Conservation (phyloP, 2,888 invertebrate species). For the Ferrisia virgata region DNA sequence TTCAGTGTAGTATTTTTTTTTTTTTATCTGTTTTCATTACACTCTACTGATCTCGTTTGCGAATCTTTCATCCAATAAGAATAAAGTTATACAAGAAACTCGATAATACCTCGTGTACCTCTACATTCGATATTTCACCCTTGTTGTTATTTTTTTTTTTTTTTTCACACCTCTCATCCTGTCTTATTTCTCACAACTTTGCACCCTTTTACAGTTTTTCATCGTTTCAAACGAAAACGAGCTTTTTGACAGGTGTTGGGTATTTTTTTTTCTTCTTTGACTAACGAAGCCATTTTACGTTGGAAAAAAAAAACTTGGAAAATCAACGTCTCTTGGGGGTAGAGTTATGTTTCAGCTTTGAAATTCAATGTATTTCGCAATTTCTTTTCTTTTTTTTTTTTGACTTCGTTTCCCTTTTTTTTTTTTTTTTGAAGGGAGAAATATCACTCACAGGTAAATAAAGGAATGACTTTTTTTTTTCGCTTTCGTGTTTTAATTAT, state of each 20-base stretch:
- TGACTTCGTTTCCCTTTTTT: background rate
- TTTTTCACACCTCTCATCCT: background rate
- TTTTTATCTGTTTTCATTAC: background rate
- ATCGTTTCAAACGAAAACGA: background rate
- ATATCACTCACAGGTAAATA: background rate
- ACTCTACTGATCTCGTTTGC: background rate
- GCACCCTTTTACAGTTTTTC: background rate
- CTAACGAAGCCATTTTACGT: slow-evolving; percentile 16
- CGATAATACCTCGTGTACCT: too few relatives aligned
- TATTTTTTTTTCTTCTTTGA: background rate
- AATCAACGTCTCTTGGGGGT: background rate
- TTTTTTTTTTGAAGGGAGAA: background rate
- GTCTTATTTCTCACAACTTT: background rate
- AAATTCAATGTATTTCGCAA: background rate
- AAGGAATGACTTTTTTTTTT: background rate
- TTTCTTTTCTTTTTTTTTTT: background rate
- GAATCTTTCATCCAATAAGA: background rate
- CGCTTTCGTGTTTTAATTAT: background rate
- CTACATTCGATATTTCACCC: slow-evolving; percentile 18
- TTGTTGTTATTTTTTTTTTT: background rate
- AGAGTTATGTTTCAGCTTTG: background rate
- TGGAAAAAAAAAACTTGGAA: background rate
- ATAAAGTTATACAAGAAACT: background rate
- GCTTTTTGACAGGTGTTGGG: background rate
- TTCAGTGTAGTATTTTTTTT: too few relatives aligned